Evolutionary conservation across 2,888 invertebrate species (phyloP), one percentile per base, ranked within the genome.

Genomic region (Lithosia quadra): DNA sequence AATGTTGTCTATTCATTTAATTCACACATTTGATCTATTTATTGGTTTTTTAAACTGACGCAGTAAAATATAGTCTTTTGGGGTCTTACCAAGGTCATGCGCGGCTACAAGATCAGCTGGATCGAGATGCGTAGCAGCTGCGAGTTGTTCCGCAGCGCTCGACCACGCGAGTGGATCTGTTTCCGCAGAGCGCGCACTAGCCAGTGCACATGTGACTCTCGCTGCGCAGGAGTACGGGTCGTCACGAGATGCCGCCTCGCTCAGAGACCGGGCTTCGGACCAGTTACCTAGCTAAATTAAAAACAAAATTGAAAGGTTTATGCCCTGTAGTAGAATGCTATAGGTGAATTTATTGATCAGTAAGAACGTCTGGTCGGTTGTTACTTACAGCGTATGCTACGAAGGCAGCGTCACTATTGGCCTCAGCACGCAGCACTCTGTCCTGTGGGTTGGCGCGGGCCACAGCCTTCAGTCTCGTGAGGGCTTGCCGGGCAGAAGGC

Each of bases 211-310:
- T 58, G 89, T 88, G 63, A 94, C 91, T 2, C 94, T 91, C 69
- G 94, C 94, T n/a, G 90, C 84, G 72, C 93, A 92, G 58, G 90
- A 88, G 86, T 95, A 95, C 67, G 94, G 93, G 79, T 95, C 94
- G 81, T 93, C 92, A 21, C 91, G 90, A 0, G 90, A 86, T 43
- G 95, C 94, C 4, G 90, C 83, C 74, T 91, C 92, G 69, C 90
- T 88, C 64, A 95, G 82, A 0, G 91, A 81, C 0, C 84, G 86
- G 2, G 94, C 93, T 68, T 94, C 93, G 0, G 90, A 73, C 79
- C 85, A 92, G 77, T 93, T 94, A n/a, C 94, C 92, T 7, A 94
- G 72, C 94, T 94, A 75, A 15, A 65, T 43, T 18, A n/a, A 21
- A 56, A 63, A 24, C 15, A 56, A 28, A 63, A 15, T 7, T 2